Conservation (phyloP, 2,113 vertebrate species). For the Redunca redunca region DNA sequence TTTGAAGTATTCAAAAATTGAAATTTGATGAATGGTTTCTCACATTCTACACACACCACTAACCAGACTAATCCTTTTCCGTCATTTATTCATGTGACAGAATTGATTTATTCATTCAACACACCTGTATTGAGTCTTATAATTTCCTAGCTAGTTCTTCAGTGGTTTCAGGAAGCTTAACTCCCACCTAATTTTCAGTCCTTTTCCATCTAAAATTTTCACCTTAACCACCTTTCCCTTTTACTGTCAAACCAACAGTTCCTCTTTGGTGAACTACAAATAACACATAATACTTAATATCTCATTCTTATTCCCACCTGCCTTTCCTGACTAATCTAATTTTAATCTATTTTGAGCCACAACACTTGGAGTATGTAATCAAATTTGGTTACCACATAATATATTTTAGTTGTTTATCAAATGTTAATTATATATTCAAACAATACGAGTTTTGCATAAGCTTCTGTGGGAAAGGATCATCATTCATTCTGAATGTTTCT, state of each 20-base stretch:
- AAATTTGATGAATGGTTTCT: not conserved
- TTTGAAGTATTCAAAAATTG: not conserved
- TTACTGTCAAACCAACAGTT: not conserved
- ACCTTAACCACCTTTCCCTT: not conserved
- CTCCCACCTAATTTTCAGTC: not conserved
- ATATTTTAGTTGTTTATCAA: not conserved
- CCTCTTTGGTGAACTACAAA: not conserved
- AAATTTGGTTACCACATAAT: not conserved
- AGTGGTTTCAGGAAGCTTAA: not conserved
- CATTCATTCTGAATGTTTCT: not conserved
- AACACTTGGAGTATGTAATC: not conserved
- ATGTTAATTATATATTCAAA: not conserved
- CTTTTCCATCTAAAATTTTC: not conserved
- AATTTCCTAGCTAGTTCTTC: not conserved
- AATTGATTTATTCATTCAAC: not conserved
- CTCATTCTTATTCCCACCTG: not conserved
- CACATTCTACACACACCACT: rapidly evolving
- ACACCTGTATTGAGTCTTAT: not conserved
- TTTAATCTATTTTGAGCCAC: not conserved
- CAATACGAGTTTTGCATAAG: not conserved
- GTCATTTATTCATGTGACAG: not conserved
- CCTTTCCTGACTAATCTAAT: not conserved
- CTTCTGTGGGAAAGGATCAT: not conserved
- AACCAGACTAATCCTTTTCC: not conserved
- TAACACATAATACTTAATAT: not conserved